Conservation (phyloP, 2,113 vertebrate species). For the Lonchura striata region DNA sequence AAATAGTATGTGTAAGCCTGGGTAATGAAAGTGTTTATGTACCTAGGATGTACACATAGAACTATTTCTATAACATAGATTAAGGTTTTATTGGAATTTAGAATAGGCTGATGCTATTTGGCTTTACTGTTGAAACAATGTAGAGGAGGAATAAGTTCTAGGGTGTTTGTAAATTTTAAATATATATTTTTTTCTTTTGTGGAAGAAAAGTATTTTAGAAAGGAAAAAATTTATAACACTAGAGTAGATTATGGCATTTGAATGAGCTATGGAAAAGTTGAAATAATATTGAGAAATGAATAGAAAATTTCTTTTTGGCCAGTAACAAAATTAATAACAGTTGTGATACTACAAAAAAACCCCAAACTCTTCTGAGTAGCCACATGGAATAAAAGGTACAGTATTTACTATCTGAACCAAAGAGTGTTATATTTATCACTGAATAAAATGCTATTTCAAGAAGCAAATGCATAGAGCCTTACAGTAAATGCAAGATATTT, state of each 20-base stretch:
- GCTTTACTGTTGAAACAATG: neutral
- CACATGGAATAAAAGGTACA: neutral
- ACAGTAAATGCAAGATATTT: neutral
- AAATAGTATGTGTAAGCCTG: neutral
- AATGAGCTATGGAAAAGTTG: neutral
- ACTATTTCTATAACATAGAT: neutral
- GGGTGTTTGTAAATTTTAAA: neutral
- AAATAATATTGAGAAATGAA: neutral
- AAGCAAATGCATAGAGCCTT: neutral
- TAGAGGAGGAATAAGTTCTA: neutral
- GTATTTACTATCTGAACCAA: neutral
- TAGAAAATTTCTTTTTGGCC: neutral
- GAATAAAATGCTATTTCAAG: neutral
- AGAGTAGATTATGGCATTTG: neutral
- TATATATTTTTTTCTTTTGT: neutral
- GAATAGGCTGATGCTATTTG: neutral
- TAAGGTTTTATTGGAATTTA: constrained; percentile 5
- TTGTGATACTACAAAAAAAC: neutral
- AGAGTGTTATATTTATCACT: neutral
- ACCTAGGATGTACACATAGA: neutral
- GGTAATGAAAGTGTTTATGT: neutral
- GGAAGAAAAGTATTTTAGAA: neutral
- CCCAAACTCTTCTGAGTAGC: neutral
- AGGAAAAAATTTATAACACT: neutral
- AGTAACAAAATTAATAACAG: neutral